Evolutionary conservation across 2,888 invertebrate species (phyloP), one percentile per base, ranked within the genome.

Genomic region (Stenurella melanura): DNA sequence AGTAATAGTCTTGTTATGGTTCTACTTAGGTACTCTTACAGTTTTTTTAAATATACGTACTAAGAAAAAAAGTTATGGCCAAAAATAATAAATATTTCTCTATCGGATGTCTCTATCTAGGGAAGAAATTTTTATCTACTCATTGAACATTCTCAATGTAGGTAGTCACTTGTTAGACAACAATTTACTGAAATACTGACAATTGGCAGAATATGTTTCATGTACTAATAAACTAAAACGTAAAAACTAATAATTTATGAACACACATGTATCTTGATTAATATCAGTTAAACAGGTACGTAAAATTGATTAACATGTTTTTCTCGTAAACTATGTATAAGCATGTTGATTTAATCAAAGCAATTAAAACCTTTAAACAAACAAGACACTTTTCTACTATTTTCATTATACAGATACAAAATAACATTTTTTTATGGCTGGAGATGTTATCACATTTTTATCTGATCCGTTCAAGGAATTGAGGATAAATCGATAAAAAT

Each of bases 391-490:
- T n/a, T 26, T 21, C 30, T 74, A 63, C 10, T 68, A 50, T 54
- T 18, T 9, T 26, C 57, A 68, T 21, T 19, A 21, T 68, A 68
- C 18, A 6, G 26, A 68, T 15, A 68, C 21, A 68, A 11, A 69
- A 21, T 18, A 67, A 54, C 26, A 69, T 34, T 69, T 69, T 26
- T 69, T 58, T 69, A 69, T 50, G 54, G 21, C 67, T 67, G 26
- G 50, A 67, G 42, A 67, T 67, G 54, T 67, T 67, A 67, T 67
- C 67, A 21, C 7, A 50, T 57, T 57, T 57, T 54, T 68, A 68
- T 68, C 68, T 56, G 68, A 68, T 57, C 67, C 9, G 26, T 67
- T 67, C 67, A 67, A 67, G 68, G 68, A 57, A 67, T 19, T 21
- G n/a, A n/a, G 21, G 30, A 68, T 30, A 56, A 68, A 67, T 21